Percentiles rank a stretch among this genome's conserved stretches.
Conservation (phyloP, 2,113 vertebrate species). For the Etia nguti region DNA sequence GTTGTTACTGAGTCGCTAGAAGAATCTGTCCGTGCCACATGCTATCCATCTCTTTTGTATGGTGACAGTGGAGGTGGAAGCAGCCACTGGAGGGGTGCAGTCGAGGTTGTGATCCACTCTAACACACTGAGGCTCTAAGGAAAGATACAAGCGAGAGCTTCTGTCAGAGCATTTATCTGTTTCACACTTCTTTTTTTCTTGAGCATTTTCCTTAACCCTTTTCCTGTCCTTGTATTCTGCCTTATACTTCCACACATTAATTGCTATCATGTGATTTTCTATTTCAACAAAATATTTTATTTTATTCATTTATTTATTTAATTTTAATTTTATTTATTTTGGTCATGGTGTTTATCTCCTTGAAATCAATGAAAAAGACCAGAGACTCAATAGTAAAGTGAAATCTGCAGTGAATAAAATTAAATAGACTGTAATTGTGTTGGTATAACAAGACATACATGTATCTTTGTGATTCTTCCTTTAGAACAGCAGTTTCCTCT, state of each 20-base stretch:
- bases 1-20: background rate
- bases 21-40: background rate
- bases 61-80: background rate
- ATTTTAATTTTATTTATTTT: too few relatives aligned
- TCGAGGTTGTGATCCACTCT: background rate
- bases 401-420: background rate
- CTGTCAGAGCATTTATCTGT: background rate
- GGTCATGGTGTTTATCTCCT: background rate
- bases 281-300: background rate
- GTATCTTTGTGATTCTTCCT: background rate
- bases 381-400: background rate
- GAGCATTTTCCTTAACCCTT: background rate
- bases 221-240: background rate
- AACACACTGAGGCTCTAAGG: background rate
- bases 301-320: background rate
- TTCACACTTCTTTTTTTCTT: background rate
- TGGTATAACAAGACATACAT: background rate
- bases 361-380: background rate
- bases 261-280: background rate
- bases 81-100: background rate
- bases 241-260: background rate
- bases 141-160: background rate
- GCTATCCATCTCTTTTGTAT: background rate
- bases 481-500: background rate
- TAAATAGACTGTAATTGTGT: background rate